Evolutionary conservation across 2,888 invertebrate species (phyloP).

Genomic region (Limenitis camilla): DNA sequence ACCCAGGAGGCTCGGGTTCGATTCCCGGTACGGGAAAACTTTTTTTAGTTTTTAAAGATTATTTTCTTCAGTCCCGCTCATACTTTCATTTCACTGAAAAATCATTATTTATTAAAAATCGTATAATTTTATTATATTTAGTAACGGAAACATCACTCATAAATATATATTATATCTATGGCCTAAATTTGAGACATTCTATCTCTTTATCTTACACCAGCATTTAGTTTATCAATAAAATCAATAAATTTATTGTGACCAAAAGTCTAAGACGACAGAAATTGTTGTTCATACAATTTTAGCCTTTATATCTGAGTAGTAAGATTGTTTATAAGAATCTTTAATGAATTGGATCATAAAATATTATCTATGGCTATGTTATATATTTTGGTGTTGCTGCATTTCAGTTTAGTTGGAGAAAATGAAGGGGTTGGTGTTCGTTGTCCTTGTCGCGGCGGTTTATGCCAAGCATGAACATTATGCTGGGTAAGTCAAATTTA

Average conservation of each 20-base stretch:
- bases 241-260: too few relatives aligned
- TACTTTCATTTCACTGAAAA: too few relatives aligned
- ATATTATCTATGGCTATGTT: neutral
- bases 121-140: too few relatives aligned
- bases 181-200: too few relatives aligned
- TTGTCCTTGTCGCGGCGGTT: constrained; percentile 38
- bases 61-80: too few relatives aligned
- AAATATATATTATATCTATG: too few relatives aligned
- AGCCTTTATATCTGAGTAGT: neutral
- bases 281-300: neutral
- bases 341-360: neutral
- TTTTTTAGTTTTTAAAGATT: too few relatives aligned
- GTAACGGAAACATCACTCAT: too few relatives aligned
- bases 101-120: too few relatives aligned
- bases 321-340: neutral
- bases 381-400: constrained; percentile 4
- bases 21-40: constrained; percentile 79
- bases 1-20: constrained; percentile 84
- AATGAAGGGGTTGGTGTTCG: constrained; percentile 38
- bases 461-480: constrained; percentile 54
- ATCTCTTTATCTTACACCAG: too few relatives aligned
- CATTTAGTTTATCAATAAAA: too few relatives aligned
- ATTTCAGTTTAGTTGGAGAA: constrained; percentile 21
- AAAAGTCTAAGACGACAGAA: too few relatives aligned
- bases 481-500: constrained; percentile 51